These are phyloP conservation scores for Sebastes cheni DNA, from an alignment of 2,797 vertebrate genomes.

Conservation along the genomic window DNA sequence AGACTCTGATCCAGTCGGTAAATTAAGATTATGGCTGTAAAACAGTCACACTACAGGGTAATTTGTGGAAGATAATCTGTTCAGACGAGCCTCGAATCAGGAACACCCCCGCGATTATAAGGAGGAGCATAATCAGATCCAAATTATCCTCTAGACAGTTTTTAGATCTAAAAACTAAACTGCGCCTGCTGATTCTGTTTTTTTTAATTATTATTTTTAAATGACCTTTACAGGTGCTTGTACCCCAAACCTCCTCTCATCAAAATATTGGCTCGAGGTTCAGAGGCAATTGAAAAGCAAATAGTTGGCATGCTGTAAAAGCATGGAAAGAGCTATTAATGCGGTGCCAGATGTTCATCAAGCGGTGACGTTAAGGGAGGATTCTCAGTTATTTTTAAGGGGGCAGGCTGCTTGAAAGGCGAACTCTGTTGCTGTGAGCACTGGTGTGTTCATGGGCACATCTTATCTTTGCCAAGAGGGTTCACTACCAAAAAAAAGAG, in stretches of 20 bases:
- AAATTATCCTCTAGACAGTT: neutral
- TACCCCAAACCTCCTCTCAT: conserved; percentile 22
- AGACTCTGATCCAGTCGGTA: neutral
- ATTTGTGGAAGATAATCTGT: neutral
- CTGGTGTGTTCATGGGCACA: conserved; percentile 20
- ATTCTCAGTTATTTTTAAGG: conserved; percentile 40
- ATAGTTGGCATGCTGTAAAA: conserved; percentile 64
- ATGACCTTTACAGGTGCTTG: conserved; percentile 33
- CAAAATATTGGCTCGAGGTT: conserved; percentile 44
- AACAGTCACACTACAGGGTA: neutral
- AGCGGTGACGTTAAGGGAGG: conserved; percentile 43
- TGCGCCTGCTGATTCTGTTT: neutral
- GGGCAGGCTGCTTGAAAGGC: conserved; percentile 43
- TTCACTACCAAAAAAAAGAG: conserved; percentile 3
- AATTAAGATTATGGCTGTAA: neutral
- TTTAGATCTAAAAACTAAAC: neutral
- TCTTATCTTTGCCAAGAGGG: conserved; percentile 44
- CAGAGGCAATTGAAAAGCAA: conserved; percentile 55
- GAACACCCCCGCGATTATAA: too few relatives aligned
- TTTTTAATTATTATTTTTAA: neutral
- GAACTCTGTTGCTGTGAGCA: conserved; percentile 30
- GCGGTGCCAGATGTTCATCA: conserved; percentile 73
- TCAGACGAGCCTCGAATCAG: too few relatives aligned
- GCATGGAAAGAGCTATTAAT: conserved; percentile 59
- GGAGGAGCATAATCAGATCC: neutral